Conservation (phyloP, 2,113 vertebrate genomes). For the Lepidothrix coronata region DNA sequence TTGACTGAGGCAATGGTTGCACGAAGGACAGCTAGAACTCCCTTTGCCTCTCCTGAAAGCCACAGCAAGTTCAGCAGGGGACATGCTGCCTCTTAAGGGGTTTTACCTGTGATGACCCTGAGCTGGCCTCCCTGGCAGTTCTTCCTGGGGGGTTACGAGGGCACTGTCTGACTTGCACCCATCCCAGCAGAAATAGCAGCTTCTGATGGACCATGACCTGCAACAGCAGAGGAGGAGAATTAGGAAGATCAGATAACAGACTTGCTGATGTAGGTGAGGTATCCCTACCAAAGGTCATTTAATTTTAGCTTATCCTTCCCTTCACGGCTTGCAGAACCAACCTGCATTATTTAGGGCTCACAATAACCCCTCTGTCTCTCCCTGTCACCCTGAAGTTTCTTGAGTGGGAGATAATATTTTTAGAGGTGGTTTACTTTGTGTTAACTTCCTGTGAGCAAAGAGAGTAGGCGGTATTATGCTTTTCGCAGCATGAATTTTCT, state of each 20-base stretch:
- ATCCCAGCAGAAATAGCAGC: not conserved
- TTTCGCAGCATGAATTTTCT: not conserved
- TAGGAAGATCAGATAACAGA: not conserved
- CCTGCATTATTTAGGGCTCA: not conserved
- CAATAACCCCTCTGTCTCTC: not conserved
- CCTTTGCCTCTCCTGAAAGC: not conserved
- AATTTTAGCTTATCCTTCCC: constrained; percentile 31
- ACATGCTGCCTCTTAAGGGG: not conserved
- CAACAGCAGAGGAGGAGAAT: not conserved
- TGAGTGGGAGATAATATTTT: not conserved
- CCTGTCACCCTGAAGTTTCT: not conserved
- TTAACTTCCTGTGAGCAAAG: not conserved
- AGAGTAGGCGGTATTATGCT: not conserved
- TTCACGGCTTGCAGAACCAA: not conserved
- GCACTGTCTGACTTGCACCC: not conserved
- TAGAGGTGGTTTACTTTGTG: not conserved
- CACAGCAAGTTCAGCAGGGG: not conserved
- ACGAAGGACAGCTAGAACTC: not conserved
- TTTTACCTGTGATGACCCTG: not conserved
- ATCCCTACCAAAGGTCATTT: constrained; percentile 29
- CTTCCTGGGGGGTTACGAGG: not conserved
- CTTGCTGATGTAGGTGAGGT: constrained; percentile 6
- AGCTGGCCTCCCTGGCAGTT: not conserved
- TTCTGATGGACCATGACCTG: not conserved
- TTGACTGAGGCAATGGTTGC: not conserved